phyloP scores from a whole-genome alignment of 2,888 invertebrate genomes.

The Latrodectus hesperus region DNA sequence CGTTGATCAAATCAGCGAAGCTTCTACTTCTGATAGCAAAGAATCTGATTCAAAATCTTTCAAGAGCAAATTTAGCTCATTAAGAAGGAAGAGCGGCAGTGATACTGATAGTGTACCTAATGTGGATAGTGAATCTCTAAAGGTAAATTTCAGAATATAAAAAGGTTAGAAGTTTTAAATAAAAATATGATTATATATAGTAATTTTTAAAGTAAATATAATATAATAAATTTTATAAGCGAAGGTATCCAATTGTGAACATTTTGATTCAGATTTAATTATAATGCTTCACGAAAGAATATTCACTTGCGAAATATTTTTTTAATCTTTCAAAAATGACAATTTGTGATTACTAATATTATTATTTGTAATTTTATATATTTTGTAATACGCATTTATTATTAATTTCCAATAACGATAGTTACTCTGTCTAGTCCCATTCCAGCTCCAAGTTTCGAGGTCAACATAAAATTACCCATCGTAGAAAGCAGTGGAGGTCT shows the following conservation, averaged over 20 bases:
- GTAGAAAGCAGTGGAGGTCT: too few species aligned
- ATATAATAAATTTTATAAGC: background rate
- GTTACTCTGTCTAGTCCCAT: too few species aligned
- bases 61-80: constrained; percentile 58
- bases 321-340: too few species aligned
- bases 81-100: constrained; percentile 60
- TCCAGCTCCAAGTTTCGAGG: too few species aligned
- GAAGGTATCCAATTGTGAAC: background rate
- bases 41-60: constrained; percentile 59
- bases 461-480: too few species aligned
- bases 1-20: background rate
- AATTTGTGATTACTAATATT: too few species aligned
- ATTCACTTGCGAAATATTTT: too few species aligned
- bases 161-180: background rate
- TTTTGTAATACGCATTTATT: too few species aligned
- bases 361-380: too few species aligned
- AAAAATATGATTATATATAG: background rate
- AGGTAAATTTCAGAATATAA: constrained; percentile 6
- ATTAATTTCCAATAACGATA: too few species aligned
- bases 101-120: constrained; percentile 59
- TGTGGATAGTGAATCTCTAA: constrained; percentile 58
- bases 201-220: background rate
- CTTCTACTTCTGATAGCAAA: constrained; percentile 12
- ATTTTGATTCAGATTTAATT: too few species aligned
- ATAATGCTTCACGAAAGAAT: too few species aligned